These are phyloP conservation scores for Camponotus pennsylvanicus DNA, from an alignment of 1,140 invertebrate genomes.

Conservation along the genomic window DNA sequence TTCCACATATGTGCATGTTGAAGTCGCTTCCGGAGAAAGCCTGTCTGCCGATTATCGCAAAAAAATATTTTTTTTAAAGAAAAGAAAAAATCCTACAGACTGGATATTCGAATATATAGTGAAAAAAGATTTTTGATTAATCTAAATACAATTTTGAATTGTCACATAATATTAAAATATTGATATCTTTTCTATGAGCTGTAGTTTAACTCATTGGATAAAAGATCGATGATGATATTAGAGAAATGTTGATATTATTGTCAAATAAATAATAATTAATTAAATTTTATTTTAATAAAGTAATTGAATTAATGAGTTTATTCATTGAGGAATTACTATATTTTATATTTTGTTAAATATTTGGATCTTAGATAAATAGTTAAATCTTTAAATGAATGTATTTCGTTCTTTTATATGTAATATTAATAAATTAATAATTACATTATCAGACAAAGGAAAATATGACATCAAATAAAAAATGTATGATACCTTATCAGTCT, in stretches of 20 bases:
- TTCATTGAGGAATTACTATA: neutral
- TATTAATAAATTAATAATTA: neutral
- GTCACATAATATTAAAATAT: no score
- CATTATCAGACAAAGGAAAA: conserved; percentile 3
- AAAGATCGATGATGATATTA: no score
- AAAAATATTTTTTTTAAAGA: neutral
- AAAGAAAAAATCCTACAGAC: neutral
- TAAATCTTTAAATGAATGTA: neutral
- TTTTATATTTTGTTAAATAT: conserved; percentile 6
- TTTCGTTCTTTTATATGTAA: conserved; percentile 39
- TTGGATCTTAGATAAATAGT: no score
- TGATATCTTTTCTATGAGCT: no score
- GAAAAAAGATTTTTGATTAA: neutral
- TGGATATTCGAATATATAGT: neutral
- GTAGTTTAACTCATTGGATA: no score
- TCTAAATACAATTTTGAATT: no score
- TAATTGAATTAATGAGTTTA: no score
- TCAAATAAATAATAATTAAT: no score
- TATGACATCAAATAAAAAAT: neutral
- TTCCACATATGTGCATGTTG: conserved; percentile 26
- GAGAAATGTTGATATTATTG: no score
- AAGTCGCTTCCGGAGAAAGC: conserved; percentile 65
- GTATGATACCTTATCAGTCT: conserved; percentile 32
- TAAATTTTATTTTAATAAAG: no score
- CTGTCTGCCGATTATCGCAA: neutral